Evolutionary conservation across 2,888 invertebrate genomes (phyloP), one percentile per base, ranked within the genome.

Genomic region (Drosophila sordidapex): DNA sequence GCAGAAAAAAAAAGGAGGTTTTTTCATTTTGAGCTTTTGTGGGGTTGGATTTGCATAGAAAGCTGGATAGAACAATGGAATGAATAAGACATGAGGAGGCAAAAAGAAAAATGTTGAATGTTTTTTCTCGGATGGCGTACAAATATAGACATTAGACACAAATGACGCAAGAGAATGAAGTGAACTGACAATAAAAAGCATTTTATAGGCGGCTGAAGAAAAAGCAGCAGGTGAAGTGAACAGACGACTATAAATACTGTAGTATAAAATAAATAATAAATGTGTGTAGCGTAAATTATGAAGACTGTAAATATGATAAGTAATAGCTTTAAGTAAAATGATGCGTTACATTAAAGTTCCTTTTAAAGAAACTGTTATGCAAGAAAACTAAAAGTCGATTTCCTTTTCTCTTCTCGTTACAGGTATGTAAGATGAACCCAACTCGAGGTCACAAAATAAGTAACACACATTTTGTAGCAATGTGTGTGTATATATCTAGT

Each of bases 81-180:
- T 80, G 88, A 76, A 87, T 87, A 80, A 65, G 67, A 66, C 62
- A 85, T 76, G 70, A 76, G 81, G 36, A n/a, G 36, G 27, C 62
- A 64, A 67, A 33, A 46, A 46, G 68, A 43, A 33, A 69, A 62
- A 57, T 58, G 53, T 59, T 43, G 57, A 31, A 62, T 57, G 43
- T 54, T 52, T 52, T 52, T 52, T 58, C 52, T 46, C 56, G 54
- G 46, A 54, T 46, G 35, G 21, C 54, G 35, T 29, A 65, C 54
- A 76, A 81, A 71, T 64, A 59, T 33, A 62, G 63, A 67, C 60
- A 70, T 62, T 65, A 53, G 56, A 65, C 36, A 52, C 49, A 59
- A 63, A 63, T 60, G 61, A 52, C 18, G 46, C 64, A 51, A 48
- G 53, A 31, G 21, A 60, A 56, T 51, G 59, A 35, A 59, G 43